These are phyloP conservation scores for Medauroidea extradentata DNA, from an alignment of 1,140 invertebrate species.

Conservation along the genomic window DNA sequence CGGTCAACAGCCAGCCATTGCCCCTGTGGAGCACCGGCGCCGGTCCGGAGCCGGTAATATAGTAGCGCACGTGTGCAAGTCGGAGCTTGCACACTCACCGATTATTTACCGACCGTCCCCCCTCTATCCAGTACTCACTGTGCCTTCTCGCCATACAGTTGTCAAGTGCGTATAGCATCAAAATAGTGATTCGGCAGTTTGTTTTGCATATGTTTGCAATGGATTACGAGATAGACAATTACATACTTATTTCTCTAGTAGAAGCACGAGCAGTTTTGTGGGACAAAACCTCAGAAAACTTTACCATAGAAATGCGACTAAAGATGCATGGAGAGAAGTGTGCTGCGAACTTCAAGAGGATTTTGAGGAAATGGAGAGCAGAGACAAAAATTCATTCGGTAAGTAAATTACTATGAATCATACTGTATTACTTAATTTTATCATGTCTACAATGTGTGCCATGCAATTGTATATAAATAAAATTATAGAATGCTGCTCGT, in stretches of 20 bases:
- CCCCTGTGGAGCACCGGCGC: background rate
- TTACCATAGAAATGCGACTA: slow-evolving; percentile 18
- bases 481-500: no score
- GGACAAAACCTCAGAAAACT: slow-evolving; percentile 14
- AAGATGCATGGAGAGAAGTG: slow-evolving; percentile 16
- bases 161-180: no score
- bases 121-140: no score
- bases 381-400: slow-evolving; percentile 20
- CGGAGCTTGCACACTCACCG: slow-evolving; percentile 1
- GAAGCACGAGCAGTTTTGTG: slow-evolving; percentile 1
- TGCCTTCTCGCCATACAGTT: no score
- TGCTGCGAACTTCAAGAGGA: slow-evolving; percentile 5
- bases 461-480: no score
- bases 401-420: no score
- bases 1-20: background rate
- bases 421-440: no score
- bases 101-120: background rate
- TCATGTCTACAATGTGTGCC: no score
- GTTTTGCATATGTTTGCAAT: no score
- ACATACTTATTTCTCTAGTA: slow-evolving; percentile 7
- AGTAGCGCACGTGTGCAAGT: background rate
- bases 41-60: background rate
- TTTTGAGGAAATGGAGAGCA: slow-evolving; percentile 16
- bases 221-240: background rate
- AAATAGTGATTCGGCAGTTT: no score